Evolutionary conservation across 2,888 invertebrate species (phyloP).

Genomic region (Noctua pronuba): DNA sequence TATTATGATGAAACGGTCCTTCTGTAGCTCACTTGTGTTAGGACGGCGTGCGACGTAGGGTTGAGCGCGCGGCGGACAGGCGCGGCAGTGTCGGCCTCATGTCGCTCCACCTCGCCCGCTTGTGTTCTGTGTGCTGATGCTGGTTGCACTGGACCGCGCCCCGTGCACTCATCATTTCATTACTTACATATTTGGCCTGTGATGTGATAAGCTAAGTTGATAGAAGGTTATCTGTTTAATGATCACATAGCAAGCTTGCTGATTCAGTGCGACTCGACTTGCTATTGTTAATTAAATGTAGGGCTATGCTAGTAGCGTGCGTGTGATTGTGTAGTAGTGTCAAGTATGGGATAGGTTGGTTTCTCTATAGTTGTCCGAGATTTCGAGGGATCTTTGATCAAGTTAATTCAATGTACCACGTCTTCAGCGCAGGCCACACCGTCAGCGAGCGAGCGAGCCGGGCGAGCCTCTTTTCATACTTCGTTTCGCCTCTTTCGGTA

Average conservation of each 20-base stretch:
- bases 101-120: constrained; percentile 76
- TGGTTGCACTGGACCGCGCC: neutral
- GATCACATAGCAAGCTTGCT: neutral
- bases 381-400: no score
- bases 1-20: constrained; percentile 6
- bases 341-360: no score
- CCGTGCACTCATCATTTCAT: neutral
- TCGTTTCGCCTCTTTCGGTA: no score
- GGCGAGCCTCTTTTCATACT: no score
- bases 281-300: no score
- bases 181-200: constrained; percentile 4
- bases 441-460: no score
- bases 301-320: no score
- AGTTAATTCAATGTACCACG: no score
- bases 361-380: no score
- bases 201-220: neutral
- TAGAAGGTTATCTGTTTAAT: constrained; percentile 10
- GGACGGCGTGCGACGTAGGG: constrained; percentile 45
- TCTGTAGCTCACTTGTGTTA: constrained; percentile 23
- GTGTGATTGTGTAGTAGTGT: no score
- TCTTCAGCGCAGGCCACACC: no score
- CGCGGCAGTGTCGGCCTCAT: constrained; percentile 79
- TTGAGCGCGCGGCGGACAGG: constrained; percentile 55
- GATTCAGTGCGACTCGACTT: no score
- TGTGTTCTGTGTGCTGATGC: neutral